phyloP scores from a whole-genome alignment of 2,113 vertebrate species.

The Eleginops maclovinus region DNA sequence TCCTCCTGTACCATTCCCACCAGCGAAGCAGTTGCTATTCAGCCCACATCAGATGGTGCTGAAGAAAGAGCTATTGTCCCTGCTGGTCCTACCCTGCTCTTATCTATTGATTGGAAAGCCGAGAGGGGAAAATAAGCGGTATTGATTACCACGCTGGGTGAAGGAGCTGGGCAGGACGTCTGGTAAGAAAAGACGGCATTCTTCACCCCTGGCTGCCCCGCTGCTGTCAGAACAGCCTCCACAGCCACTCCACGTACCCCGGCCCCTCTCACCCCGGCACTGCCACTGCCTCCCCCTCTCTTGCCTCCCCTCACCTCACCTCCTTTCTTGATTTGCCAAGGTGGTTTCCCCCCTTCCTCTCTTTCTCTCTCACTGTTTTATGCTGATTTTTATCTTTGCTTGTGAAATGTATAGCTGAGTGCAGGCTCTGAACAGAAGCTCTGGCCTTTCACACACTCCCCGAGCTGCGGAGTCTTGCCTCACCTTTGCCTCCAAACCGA shows the following conservation, averaged over 20 bases:
- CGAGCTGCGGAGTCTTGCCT: conserved; percentile 49
- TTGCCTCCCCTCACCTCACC: conserved; percentile 38
- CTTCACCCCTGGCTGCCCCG: conserved; percentile 65
- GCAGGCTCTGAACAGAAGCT: conserved; percentile 65
- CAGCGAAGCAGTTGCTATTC: conserved; percentile 75
- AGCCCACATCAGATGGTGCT: conserved; percentile 76
- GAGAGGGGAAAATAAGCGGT: conserved; percentile 77
- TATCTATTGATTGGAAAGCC: conserved; percentile 84
- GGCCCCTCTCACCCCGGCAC: conserved; percentile 44
- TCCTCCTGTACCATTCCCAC: conserved; percentile 77
- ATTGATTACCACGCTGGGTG: conserved; percentile 79
- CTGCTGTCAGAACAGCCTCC: conserved; percentile 75
- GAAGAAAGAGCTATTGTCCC: conserved; percentile 81
- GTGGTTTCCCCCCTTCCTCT: conserved; percentile 35
- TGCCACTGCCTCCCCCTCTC: conserved; percentile 26
- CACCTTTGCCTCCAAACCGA: conserved; percentile 60
- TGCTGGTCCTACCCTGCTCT: conserved; percentile 69
- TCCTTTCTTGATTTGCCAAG: conserved; percentile 67
- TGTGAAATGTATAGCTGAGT: conserved; percentile 79
- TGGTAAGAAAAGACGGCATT: conserved; percentile 78
- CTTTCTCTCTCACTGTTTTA: conserved; percentile 50
- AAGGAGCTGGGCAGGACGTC: conserved; percentile 68
- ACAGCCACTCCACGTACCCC: conserved; percentile 49
- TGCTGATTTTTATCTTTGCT: conserved; percentile 79
- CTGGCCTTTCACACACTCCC: conserved; percentile 78